Percentiles rank a stretch among this genome's conserved stretches.
Conservation (phyloP, 2,888 invertebrate species). For the Drosophila melanocephala region DNA sequence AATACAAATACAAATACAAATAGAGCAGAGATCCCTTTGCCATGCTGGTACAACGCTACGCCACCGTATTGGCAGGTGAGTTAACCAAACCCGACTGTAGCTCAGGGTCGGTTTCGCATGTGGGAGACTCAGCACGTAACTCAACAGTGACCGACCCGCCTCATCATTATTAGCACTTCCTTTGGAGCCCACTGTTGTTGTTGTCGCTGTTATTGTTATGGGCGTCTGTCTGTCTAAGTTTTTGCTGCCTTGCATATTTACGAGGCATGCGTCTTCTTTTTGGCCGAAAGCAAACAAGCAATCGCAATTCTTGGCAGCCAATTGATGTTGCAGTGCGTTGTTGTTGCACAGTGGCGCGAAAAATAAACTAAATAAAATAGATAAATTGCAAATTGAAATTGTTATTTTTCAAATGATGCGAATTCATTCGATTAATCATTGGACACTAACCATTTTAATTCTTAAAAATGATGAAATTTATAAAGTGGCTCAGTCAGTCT, state of each 20-base stretch:
- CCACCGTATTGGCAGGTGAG: conserved; percentile 65
- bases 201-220: conserved; percentile 36
- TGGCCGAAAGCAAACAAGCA: conserved; percentile 51
- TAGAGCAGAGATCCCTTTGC: background rate
- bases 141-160: conserved; percentile 73
- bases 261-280: conserved; percentile 74
- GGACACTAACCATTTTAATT: background rate
- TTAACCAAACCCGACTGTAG: conserved; percentile 50
- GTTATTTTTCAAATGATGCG: background rate
- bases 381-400: background rate
- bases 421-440: background rate
- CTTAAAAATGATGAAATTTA: background rate
- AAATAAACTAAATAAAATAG: background rate
- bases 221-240: conserved; percentile 75
- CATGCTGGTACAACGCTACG: conserved; percentile 38
- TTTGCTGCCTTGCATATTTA: conserved; percentile 79
- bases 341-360: conserved; percentile 52
- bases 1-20: background rate
- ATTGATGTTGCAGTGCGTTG: conserved; percentile 71
- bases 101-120: conserved; percentile 47
- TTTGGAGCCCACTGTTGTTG: conserved; percentile 43
- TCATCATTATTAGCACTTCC: conserved; percentile 77
- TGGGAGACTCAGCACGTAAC: conserved; percentile 60
- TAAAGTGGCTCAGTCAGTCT: no score
- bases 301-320: conserved; percentile 63